A percentile compares a stretch with the other conserved stretches of the same genome.
Evolutionary conservation across 2,113 vertebrate species (phyloP).

Genomic region (Callopanchax toddi): DNA sequence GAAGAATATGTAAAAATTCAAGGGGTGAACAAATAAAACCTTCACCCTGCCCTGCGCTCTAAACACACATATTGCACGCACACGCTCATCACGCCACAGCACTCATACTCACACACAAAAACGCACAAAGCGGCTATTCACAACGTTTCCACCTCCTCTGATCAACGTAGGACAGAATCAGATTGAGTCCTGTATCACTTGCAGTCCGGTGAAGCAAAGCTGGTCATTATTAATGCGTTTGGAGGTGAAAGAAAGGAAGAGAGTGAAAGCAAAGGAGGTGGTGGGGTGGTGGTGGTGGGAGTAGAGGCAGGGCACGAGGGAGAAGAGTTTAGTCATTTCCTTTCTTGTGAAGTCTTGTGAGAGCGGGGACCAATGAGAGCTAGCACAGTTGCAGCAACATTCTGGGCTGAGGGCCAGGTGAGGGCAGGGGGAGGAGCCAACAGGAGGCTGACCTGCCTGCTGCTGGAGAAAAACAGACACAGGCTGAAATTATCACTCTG

Average conservation of each 20-base stretch:
- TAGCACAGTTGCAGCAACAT: slow-evolving; percentile 77
- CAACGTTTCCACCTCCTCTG: slow-evolving; percentile 57
- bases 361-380: slow-evolving; percentile 73
- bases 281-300: slow-evolving; percentile 61
- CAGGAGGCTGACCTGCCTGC: slow-evolving; percentile 71
- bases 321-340: slow-evolving; percentile 80
- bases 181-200: slow-evolving; percentile 68
- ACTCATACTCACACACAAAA: slow-evolving; percentile 34
- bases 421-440: slow-evolving; percentile 72
- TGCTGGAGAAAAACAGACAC: slow-evolving; percentile 45
- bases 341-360: slow-evolving; percentile 74
- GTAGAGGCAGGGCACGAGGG: slow-evolving; percentile 68
- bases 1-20: slow-evolving; percentile 70
- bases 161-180: slow-evolving; percentile 49
- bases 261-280: slow-evolving; percentile 57
- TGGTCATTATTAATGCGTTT: slow-evolving; percentile 64
- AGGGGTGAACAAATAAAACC: slow-evolving; percentile 76
- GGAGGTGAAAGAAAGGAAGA: slow-evolving; percentile 66
- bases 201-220: slow-evolving; percentile 56
- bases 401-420: slow-evolving; percentile 79
- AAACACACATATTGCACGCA: slow-evolving; percentile 62
- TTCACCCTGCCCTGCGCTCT: slow-evolving; percentile 62
- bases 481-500: slow-evolving; percentile 36
- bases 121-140: slow-evolving; percentile 74
- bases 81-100: slow-evolving; percentile 45